A percentile compares a stretch with the other conserved stretches of the same genome.
Evolutionary conservation across 2,797 vertebrate species (phyloP).

Genomic region (Danio tinwini): DNA sequence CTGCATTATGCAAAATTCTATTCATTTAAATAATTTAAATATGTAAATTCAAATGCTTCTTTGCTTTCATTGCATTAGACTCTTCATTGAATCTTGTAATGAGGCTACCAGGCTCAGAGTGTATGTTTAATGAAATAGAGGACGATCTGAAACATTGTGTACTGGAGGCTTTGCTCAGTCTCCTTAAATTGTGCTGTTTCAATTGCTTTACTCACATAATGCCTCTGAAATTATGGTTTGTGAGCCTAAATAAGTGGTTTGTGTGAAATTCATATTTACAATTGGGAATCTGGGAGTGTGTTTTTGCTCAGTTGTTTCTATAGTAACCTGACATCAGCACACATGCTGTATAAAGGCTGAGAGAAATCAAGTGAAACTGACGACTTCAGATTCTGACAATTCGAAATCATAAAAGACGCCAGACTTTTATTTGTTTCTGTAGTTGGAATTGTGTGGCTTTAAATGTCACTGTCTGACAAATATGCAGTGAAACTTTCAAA

Average conservation of each 20-base stretch:
- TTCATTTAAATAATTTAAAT: background rate
- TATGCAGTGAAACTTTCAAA: conserved; percentile 1
- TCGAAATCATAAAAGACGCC: conserved; percentile 63
- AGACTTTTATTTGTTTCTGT: conserved; percentile 57
- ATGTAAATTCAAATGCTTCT: background rate
- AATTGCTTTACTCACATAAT: conserved; percentile 9
- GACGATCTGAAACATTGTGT: background rate
- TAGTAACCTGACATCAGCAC: conserved; percentile 49
- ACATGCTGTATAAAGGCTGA: conserved; percentile 49
- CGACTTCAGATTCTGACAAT: conserved; percentile 65
- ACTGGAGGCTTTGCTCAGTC: background rate
- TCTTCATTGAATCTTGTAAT: background rate
- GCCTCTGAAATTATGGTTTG: conserved; percentile 19
- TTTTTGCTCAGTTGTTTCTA: conserved; percentile 44
- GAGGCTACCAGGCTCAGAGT: background rate
- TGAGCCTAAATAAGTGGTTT: conserved; percentile 27
- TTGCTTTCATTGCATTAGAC: conserved; percentile 1
- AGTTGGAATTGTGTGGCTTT: conserved; percentile 60
- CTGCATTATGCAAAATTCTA: background rate
- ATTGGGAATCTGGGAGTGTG: background rate
- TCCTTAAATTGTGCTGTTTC: background rate
- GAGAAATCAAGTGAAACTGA: conserved; percentile 39
- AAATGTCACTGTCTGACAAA: conserved; percentile 65
- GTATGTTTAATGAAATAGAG: background rate
- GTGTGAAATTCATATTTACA: conserved; percentile 30